phyloP scores from a whole-genome alignment of 2,888 invertebrate genomes.

The Volucella zonaria region DNA sequence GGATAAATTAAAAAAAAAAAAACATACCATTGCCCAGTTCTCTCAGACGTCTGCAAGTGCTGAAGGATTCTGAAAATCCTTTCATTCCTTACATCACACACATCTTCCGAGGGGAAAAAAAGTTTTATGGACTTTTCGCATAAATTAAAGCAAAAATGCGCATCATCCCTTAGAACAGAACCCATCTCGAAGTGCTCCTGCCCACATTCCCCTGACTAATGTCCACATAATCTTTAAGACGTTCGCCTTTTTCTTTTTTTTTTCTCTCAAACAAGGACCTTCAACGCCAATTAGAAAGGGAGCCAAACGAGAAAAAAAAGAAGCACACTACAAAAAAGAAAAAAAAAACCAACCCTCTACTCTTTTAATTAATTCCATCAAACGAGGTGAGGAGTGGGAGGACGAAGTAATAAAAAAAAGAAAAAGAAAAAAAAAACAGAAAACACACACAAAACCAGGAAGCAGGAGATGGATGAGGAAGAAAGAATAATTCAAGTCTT shows the following conservation, averaged over 20 bases:
- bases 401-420: too few relatives aligned
- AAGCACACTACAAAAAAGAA: background rate
- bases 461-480: background rate
- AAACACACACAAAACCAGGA: background rate
- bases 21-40: too few relatives aligned
- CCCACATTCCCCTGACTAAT: slow-evolving; percentile 59
- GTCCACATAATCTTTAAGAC: slow-evolving; percentile 58
- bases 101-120: slow-evolving; percentile 4
- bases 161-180: slow-evolving; percentile 49
- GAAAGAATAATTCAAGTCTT: slow-evolving; percentile 32
- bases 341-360: slow-evolving; percentile 54
- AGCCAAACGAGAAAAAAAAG: background rate
- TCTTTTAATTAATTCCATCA: slow-evolving; percentile 71
- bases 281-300: slow-evolving; percentile 63
- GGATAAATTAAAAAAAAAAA: too few relatives aligned
- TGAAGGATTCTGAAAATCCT: background rate
- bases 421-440: too few relatives aligned
- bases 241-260: background rate
- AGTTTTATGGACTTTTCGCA: slow-evolving; percentile 46
- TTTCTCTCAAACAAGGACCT: slow-evolving; percentile 23
- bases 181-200: slow-evolving; percentile 29
- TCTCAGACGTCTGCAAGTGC: too few relatives aligned
- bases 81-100: slow-evolving; percentile 15
- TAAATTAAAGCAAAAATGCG: slow-evolving; percentile 59
- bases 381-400: slow-evolving; percentile 7